Evolutionary conservation across 2,888 invertebrate genomes (phyloP).

Genomic region (Drosophila bunnanda): DNA sequence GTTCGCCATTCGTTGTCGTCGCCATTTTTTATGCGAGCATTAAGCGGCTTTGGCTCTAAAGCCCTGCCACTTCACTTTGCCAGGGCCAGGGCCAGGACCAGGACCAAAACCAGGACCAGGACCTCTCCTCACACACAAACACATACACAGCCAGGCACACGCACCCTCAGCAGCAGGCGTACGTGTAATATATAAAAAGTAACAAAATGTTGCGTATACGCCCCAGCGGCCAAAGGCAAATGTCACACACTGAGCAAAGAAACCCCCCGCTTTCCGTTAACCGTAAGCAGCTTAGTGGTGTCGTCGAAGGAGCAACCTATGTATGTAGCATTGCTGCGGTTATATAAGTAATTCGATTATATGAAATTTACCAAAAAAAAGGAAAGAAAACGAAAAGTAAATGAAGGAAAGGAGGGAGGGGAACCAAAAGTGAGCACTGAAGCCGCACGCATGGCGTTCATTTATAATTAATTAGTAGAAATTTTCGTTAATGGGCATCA

Average conservation of each 20-base stretch:
- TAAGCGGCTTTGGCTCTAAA: slow-evolving; percentile 76
- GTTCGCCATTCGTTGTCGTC: slow-evolving; percentile 61
- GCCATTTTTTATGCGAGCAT: slow-evolving; percentile 79
- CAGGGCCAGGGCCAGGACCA: background rate
- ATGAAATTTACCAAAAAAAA: slow-evolving; percentile 48
- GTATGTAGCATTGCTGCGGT: slow-evolving; percentile 54
- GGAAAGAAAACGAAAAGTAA: background rate
- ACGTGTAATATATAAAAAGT: slow-evolving; percentile 55
- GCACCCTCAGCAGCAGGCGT: slow-evolving; percentile 21
- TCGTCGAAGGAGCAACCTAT: slow-evolving; percentile 47
- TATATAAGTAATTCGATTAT: slow-evolving; percentile 76
- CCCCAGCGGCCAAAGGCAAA: slow-evolving; percentile 65
- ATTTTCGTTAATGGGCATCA: slow-evolving; percentile 55
- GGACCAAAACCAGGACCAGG: background rate
- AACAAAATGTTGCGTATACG: slow-evolving; percentile 70
- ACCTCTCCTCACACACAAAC: slow-evolving; percentile 7
- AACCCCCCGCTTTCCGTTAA: slow-evolving; percentile 47
- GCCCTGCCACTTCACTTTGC: slow-evolving; percentile 73
- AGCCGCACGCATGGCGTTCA: slow-evolving; percentile 50
- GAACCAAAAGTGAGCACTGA: slow-evolving; percentile 11
- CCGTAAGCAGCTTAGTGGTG: slow-evolving; percentile 76
- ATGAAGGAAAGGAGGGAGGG: background rate
- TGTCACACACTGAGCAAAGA: slow-evolving; percentile 61
- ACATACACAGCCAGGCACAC: slow-evolving; percentile 23
- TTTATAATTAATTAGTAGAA: slow-evolving; percentile 70